phyloP scores from a whole-genome alignment of 2,888 invertebrate genomes.

The Philopedon plagiatum region DNA sequence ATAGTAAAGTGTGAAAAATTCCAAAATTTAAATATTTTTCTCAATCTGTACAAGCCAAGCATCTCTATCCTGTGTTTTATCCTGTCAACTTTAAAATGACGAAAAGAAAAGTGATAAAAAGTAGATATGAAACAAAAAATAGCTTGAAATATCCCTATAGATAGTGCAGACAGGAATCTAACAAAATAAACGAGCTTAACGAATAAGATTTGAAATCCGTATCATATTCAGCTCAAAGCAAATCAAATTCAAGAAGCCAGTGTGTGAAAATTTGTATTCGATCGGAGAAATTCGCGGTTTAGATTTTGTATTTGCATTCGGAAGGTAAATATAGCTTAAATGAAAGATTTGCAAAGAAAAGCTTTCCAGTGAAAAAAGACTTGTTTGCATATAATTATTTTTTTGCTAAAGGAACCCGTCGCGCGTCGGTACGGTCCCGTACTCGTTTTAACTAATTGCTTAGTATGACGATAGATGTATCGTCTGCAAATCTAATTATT shows the following conservation, averaged over 20 bases:
- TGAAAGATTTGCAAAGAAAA: conserved; percentile 8
- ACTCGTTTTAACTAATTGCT: too few species aligned
- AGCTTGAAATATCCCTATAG: conserved; percentile 2
- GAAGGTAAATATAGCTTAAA: conserved; percentile 41
- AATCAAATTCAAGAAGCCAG: conserved; percentile 37
- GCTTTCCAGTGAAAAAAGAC: not conserved
- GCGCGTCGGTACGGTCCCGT: too few species aligned
- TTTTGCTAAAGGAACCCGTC: not conserved
- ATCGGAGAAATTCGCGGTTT: conserved; percentile 40
- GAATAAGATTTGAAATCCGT: conserved; percentile 34
- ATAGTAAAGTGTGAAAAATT: too few species aligned
- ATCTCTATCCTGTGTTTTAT: too few species aligned
- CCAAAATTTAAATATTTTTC: too few species aligned
- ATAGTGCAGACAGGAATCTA: conserved; percentile 6
- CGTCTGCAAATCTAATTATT: too few species aligned
- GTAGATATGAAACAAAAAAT: not conserved
- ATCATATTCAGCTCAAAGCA: conserved; percentile 37
- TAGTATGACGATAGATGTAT: too few species aligned
- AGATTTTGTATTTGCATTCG: conserved; percentile 34
- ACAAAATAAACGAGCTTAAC: conserved; percentile 24
- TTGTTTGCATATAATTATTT: not conserved
- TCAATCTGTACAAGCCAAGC: too few species aligned
- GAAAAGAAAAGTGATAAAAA: not conserved
- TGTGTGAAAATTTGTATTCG: conserved; percentile 45
- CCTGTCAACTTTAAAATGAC: too few species aligned